Evolutionary conservation across 2,797 vertebrate species (phyloP).

Genomic region (Chaunax sp.): DNA sequence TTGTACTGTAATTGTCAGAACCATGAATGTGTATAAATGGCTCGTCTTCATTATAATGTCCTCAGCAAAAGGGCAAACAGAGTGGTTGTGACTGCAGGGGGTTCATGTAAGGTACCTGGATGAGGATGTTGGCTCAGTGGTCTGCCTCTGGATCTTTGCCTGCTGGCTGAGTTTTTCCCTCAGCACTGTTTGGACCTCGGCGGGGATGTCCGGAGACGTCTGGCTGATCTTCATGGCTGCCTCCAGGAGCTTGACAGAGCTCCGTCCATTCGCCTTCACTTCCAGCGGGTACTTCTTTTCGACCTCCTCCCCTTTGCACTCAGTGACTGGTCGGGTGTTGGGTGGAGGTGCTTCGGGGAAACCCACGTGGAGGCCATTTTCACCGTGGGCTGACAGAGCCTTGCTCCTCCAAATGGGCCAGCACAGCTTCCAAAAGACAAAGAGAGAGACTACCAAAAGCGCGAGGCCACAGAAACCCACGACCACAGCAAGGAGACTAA

Average conservation of each 20-base stretch:
- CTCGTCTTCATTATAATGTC: background rate
- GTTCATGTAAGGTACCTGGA: slow-evolving; percentile 86
- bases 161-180: slow-evolving; percentile 92
- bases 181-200: slow-evolving; percentile 94
- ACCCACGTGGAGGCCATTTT: slow-evolving; percentile 82
- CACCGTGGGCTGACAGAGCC: slow-evolving; percentile 81
- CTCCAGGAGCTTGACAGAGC: slow-evolving; percentile 87
- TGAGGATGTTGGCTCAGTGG: slow-evolving; percentile 95
- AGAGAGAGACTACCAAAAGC: slow-evolving; percentile 96
- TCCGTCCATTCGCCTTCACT: slow-evolving; percentile 84
- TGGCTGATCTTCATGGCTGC: slow-evolving; percentile 99
- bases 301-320: slow-evolving; percentile 76
- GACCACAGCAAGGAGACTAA: slow-evolving; percentile 96
- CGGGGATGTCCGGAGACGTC: slow-evolving; percentile 98
- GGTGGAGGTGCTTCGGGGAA: slow-evolving; percentile 81
- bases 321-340: slow-evolving; percentile 36
- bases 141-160: slow-evolving; percentile 95
- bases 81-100: slow-evolving; percentile 8
- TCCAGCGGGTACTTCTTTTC: slow-evolving; percentile 87
- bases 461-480: slow-evolving; percentile 99
- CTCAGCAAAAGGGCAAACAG: background rate
- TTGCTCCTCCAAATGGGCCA: slow-evolving; percentile 98
- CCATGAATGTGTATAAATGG: slow-evolving; percentile 1
- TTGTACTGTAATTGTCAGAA: slow-evolving; percentile 1
- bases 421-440: slow-evolving; percentile 99